A percentile compares a stretch with the other conserved stretches of the same genome.
These are phyloP conservation scores for Platalea minor DNA, from an alignment of 2,797 vertebrate species.

Conservation along the genomic window DNA sequence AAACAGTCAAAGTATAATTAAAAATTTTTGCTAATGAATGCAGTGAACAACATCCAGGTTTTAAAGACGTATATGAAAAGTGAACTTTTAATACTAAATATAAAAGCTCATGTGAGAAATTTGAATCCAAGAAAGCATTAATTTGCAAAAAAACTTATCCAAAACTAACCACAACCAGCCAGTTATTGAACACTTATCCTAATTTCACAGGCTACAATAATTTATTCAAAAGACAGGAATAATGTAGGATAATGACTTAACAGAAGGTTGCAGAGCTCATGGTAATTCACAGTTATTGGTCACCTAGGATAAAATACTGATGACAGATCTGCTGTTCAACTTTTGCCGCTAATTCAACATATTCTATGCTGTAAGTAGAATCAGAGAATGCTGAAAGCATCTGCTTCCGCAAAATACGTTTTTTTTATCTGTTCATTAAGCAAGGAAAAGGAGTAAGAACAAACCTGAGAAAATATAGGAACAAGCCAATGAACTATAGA, in stretches of 20 bases:
- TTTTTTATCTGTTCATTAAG: background rate
- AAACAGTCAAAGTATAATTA: background rate
- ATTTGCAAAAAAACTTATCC: background rate
- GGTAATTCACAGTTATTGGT: background rate
- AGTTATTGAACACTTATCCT: background rate
- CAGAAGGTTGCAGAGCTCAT: background rate
- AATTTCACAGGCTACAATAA: background rate
- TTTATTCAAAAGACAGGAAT: background rate
- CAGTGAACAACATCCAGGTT: background rate
- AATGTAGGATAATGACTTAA: background rate
- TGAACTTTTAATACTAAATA: background rate
- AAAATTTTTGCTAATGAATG: accelerated
- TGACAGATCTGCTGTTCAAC: background rate
- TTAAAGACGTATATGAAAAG: background rate
- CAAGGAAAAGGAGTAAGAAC: background rate
- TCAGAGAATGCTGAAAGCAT: background rate
- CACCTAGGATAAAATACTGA: background rate
- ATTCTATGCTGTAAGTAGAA: background rate
- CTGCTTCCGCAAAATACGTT: background rate
- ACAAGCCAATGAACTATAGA: background rate
- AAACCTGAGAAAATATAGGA: background rate
- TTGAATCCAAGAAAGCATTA: background rate
- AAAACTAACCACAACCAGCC: background rate
- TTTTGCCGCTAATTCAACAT: background rate
- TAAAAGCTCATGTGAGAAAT: background rate